These are phyloP conservation scores for Rhynchomys soricoides DNA, from an alignment of 2,113 vertebrate species.

Conservation along the genomic window DNA sequence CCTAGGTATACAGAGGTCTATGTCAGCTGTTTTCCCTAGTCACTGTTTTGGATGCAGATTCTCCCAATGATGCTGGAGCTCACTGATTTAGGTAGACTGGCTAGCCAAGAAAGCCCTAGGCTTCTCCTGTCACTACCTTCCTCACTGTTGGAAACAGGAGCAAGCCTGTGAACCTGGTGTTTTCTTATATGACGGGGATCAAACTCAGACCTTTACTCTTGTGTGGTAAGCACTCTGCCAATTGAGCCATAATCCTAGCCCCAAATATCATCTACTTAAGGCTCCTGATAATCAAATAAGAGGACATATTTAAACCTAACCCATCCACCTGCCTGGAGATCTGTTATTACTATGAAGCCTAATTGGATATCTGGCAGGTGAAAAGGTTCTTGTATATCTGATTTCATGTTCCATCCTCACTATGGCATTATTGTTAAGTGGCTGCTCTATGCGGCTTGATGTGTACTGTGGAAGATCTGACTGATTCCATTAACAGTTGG, in stretches of 20 bases:
- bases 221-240: neutral
- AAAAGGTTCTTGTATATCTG: neutral
- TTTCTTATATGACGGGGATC: too few species aligned
- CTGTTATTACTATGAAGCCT: neutral
- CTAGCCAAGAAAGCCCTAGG: too few species aligned
- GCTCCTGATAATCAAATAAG: neutral
- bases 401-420: neutral
- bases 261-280: conserved; percentile 27
- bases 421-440: neutral
- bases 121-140: neutral
- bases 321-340: neutral
- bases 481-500: neutral
- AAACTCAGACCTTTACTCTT: neutral
- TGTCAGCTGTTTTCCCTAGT: neutral
- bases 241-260: neutral
- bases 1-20: neutral
- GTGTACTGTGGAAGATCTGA: neutral
- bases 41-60: neutral
- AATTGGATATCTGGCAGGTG: neutral
- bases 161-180: neutral
- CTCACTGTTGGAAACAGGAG: neutral
- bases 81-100: neutral
- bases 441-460: neutral
- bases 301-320: conserved; percentile 33
- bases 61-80: neutral